phyloP scores from a whole-genome alignment of 2,113 vertebrate species.

The Oplegnathus fasciatus region DNA sequence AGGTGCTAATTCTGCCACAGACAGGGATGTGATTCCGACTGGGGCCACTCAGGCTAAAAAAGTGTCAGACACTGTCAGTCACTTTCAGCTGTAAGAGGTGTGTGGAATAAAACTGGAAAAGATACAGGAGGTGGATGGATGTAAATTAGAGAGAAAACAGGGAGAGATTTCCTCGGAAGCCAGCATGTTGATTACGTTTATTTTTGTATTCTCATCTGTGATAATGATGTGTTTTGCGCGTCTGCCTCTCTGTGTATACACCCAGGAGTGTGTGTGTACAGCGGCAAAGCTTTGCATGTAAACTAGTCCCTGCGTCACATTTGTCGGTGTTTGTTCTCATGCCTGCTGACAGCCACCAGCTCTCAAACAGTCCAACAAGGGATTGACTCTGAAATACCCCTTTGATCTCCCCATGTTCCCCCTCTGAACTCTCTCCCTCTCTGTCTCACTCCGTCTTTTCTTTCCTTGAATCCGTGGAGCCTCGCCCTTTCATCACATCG shows the following conservation, averaged over 20 bases:
- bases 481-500: constrained; percentile 61
- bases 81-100: neutral
- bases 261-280: constrained; percentile 1
- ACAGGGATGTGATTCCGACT: constrained; percentile 8
- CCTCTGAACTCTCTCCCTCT: constrained; percentile 37
- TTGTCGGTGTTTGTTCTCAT: constrained; percentile 71
- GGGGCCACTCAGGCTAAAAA: constrained; percentile 23
- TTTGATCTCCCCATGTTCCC: constrained; percentile 66
- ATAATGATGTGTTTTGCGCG: constrained; percentile 27
- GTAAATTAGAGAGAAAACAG: constrained; percentile 12
- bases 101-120: neutral
- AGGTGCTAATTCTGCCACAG: constrained; percentile 17
- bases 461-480: constrained; percentile 22
- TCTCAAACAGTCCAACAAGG: constrained; percentile 56
- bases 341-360: constrained; percentile 64
- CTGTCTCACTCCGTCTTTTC: constrained; percentile 32
- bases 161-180: constrained; percentile 19
- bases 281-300: constrained; percentile 46
- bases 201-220: constrained; percentile 23
- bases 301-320: constrained; percentile 46
- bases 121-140: constrained; percentile 20
- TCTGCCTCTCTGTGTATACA: constrained; percentile 24
- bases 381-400: constrained; percentile 53
- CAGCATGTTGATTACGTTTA: constrained; percentile 24
- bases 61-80: constrained; percentile 2